Conservation (phyloP, 2,113 vertebrate genomes). For the Rhea americana region DNA sequence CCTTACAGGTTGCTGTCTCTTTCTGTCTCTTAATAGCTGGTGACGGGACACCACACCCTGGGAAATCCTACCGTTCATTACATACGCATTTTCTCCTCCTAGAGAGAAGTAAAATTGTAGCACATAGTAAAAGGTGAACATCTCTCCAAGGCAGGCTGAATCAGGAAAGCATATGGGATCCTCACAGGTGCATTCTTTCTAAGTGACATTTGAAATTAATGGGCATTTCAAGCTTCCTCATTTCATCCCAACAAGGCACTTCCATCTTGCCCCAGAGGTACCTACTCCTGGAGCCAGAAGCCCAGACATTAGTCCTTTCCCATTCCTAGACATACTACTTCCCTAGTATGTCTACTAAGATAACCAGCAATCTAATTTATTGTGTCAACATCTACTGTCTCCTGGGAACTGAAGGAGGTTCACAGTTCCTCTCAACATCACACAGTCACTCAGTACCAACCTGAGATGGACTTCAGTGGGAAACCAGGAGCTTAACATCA, state of each 20-base stretch:
- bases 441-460: neutral
- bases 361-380: neutral
- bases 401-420: neutral
- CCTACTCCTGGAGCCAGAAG: neutral
- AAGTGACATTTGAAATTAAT: neutral
- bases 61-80: neutral
- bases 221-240: neutral
- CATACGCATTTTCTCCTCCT: neutral
- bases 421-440: neutral
- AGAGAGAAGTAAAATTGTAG: conserved; percentile 28
- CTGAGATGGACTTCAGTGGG: neutral
- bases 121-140: neutral
- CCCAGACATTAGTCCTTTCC: neutral
- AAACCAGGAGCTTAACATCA: neutral
- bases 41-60: neutral
- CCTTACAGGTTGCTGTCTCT: neutral
- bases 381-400: neutral
- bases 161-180: neutral
- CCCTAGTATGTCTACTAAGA: neutral
- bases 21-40: neutral
- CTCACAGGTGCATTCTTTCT: neutral
- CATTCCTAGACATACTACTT: neutral
- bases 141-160: neutral
- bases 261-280: neutral
- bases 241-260: neutral